Evolutionary conservation across 30 jellyfish, hydroid and myxozoan species (phyloP).

Genomic region (Aurelia sp.): DNA sequence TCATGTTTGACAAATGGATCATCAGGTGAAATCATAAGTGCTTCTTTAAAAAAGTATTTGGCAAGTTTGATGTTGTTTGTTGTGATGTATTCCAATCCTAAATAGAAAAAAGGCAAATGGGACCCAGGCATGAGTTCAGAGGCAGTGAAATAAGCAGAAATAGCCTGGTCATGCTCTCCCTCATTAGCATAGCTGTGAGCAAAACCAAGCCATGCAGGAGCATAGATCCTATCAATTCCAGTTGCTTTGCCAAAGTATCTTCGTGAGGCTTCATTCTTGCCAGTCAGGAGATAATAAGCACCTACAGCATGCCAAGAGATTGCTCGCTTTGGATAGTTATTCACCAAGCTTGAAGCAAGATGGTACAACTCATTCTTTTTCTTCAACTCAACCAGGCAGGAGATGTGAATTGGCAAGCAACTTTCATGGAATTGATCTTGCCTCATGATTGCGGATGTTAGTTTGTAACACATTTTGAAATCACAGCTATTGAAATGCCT

Average conservation of each 20-base stretch:
- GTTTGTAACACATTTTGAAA: conserved; percentile 65
- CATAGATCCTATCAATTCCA: conserved; percentile 72
- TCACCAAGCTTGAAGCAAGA: conserved; percentile 76
- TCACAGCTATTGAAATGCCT: conserved; percentile 85
- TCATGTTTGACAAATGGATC: conserved; percentile 91
- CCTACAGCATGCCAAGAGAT: conserved; percentile 97
- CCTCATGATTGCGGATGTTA: conserved; percentile 68
- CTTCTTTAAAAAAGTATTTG: conserved; percentile 79
- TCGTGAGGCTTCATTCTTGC: conserved; percentile 85
- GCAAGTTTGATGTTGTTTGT: conserved; percentile 85
- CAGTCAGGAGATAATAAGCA: conserved; percentile 81
- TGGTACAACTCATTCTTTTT: conserved; percentile 84
- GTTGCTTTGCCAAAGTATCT: conserved; percentile 95
- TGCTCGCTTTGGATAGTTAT: conserved; percentile 80
- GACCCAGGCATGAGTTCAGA: conserved; percentile 97
- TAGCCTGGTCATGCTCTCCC: conserved; percentile 98
- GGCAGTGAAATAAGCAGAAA: conserved; percentile 90
- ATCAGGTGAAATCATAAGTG: conserved; percentile 87
- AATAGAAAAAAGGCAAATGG: conserved; percentile 82
- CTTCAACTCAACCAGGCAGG: conserved; percentile 85
- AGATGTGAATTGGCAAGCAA: conserved; percentile 85
- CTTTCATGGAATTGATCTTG: conserved; percentile 84
- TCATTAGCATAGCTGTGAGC: conserved; percentile 97
- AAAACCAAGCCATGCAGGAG: conserved; percentile 99
- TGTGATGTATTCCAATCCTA: conserved; percentile 84